Percentiles rank a stretch among this genome's conserved stretches.
Evolutionary conservation across 2,888 invertebrate species (phyloP).

Genomic region (Ptychoptera albimana): DNA sequence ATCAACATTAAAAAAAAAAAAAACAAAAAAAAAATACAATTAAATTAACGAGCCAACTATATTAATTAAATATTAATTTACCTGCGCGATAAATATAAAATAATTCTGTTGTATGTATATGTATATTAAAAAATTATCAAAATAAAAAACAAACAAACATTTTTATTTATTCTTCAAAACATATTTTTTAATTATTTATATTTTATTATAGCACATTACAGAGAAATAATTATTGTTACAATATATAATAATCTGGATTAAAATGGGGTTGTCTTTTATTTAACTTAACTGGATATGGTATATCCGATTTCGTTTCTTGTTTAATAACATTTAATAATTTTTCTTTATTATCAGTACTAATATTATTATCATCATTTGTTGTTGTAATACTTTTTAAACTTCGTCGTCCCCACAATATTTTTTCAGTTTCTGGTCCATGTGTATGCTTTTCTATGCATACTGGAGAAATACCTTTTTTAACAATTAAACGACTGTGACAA

Average conservation of each 20-base stretch:
- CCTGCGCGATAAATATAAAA: too few relatives aligned
- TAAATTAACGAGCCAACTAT: too few relatives aligned
- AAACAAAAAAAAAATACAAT: too few relatives aligned
- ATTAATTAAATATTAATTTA: too few relatives aligned
- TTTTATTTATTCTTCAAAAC: too few relatives aligned
- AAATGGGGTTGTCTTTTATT: conserved; percentile 14
- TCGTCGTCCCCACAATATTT: conserved; percentile 17
- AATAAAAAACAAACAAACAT: too few relatives aligned
- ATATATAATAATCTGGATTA: conserved; percentile 8
- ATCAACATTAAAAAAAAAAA: too few relatives aligned
- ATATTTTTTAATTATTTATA: not conserved
- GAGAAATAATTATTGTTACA: too few relatives aligned
- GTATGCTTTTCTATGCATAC: conserved; percentile 17
- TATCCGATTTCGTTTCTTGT: too few relatives aligned
- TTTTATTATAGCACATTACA: not conserved
- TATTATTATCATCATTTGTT: not conserved
- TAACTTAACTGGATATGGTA: conserved; percentile 8
- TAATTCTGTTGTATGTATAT: too few relatives aligned
- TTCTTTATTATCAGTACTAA: not conserved
- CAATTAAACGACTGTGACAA: conserved; percentile 19
- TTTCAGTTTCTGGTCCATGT: conserved; percentile 19
- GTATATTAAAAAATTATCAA: too few relatives aligned
- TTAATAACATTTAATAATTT: not conserved
- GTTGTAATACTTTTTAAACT: not conserved
- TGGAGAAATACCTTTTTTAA: conserved; percentile 13